Evolutionary conservation across 2,113 vertebrate genomes (phyloP).

Genomic region (Varanus salvator): DNA sequence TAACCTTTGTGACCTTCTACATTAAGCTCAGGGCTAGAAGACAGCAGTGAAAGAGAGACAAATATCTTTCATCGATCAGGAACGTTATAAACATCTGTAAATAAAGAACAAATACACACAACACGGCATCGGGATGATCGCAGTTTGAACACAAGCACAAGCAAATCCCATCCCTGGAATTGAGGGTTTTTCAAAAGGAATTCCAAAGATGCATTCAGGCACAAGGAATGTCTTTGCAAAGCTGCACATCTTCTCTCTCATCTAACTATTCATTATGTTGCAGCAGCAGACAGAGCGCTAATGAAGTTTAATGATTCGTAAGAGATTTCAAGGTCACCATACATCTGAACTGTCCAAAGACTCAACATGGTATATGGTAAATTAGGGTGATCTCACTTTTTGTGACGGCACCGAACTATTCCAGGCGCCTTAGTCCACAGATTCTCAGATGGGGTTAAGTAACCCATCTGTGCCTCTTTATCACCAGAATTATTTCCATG

Average conservation of each 20-base stretch:
- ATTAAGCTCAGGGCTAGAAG: background rate
- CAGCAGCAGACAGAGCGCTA: conserved; percentile 41
- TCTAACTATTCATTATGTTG: conserved; percentile 44
- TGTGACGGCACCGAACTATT: background rate
- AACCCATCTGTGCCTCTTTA: conserved; percentile 24
- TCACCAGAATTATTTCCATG: conserved; percentile 16
- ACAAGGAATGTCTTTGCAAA: conserved; percentile 13
- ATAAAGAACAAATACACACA: conserved; percentile 14
- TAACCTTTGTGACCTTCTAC: background rate
- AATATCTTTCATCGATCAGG: background rate
- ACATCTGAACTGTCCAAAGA: conserved; percentile 16
- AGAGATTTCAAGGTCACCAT: conserved; percentile 26
- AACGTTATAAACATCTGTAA: background rate
- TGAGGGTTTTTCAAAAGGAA: conserved; percentile 3
- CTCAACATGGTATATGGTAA: background rate
- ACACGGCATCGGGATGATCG: background rate
- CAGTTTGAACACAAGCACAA: background rate
- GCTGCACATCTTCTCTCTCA: conserved; percentile 1
- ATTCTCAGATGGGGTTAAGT: background rate
- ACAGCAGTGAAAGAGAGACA: background rate
- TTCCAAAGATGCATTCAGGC: conserved; percentile 12
- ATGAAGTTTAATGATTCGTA: conserved; percentile 43
- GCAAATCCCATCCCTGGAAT: background rate
- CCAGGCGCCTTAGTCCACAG: conserved; percentile 6
- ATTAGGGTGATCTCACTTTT: background rate